Evolutionary conservation across 2,113 vertebrate species (phyloP).

Genomic region (Pungitius pungitius): DNA sequence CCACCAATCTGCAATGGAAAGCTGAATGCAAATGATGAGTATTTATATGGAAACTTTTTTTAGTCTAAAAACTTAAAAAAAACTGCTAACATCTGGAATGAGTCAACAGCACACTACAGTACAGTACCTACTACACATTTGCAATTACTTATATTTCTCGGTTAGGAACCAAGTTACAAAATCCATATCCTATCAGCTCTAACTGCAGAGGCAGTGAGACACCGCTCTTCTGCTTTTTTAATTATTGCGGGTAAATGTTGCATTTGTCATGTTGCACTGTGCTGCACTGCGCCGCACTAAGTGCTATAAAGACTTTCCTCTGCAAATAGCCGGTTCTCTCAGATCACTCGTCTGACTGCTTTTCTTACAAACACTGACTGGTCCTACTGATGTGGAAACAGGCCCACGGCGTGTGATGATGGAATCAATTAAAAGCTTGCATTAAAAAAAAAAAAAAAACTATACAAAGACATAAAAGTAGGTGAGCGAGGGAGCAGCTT

Average conservation of each 20-base stretch:
- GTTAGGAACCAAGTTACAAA: conserved; percentile 2
- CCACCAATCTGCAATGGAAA: background rate
- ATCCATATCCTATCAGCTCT: conserved; percentile 4
- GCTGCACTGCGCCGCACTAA: conserved; percentile 24
- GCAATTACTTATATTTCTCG: background rate
- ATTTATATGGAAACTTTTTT: background rate
- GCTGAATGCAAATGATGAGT: background rate
- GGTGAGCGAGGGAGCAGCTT: background rate
- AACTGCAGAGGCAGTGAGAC: conserved; percentile 24
- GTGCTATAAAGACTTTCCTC: background rate
- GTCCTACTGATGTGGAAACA: conserved; percentile 33
- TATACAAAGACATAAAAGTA: conserved; percentile 9
- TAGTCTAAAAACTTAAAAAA: background rate
- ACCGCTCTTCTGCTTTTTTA: conserved; percentile 22
- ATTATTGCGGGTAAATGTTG: conserved; percentile 30
- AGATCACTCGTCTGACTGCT: conserved; percentile 13
- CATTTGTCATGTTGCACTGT: conserved; percentile 17
- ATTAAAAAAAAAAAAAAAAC: conserved; percentile 18
- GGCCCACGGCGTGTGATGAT: conserved; percentile 27
- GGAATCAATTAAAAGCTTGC: conserved; percentile 56
- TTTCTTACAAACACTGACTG: conserved; percentile 15
- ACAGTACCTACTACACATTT: no score
- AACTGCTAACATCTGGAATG: background rate
- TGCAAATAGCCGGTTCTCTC: conserved; percentile 22
- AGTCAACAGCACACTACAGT: background rate